Conservation (phyloP, 53 echinoderm and acorn worm species). For the Actinopyga echinites region DNA sequence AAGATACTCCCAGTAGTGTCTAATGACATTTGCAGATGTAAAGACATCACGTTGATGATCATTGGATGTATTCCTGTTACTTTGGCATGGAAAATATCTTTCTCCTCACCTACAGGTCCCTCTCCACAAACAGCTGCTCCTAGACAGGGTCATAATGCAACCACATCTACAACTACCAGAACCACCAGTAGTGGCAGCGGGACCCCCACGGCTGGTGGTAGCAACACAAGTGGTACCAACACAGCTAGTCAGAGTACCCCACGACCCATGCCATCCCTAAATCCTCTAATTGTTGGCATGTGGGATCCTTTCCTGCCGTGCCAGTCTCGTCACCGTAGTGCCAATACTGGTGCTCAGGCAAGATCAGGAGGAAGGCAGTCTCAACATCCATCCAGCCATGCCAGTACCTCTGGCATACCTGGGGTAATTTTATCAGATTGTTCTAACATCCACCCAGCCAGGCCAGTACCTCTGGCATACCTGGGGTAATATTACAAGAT, state of each 20-base stretch:
- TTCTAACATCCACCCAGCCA: background rate
- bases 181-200: background rate
- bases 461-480: background rate
- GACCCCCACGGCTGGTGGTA: slow-evolving; percentile 4
- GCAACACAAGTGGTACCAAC: slow-evolving; percentile 17
- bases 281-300: slow-evolving; percentile 64
- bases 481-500: slow-evolving; percentile 8
- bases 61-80: too few species aligned
- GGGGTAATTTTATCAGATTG: background rate
- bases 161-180: background rate
- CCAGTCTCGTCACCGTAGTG: slow-evolving; percentile 71
- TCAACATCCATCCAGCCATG: background rate
- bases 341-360: background rate
- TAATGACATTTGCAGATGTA: too few species aligned
- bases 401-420: background rate
- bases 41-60: too few species aligned
- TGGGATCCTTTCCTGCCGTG: slow-evolving; percentile 94
- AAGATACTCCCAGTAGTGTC: too few species aligned
- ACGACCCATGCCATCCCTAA: slow-evolving; percentile 37
- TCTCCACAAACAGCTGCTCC: background rate
- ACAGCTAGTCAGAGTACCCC: slow-evolving; percentile 37
- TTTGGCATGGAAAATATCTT: too few species aligned
- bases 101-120: background rate
- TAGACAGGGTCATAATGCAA: background rate
- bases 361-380: slow-evolving; percentile 28